Evolutionary conservation across 1,140 invertebrate genomes (phyloP).

Genomic region (Nebria ingens): DNA sequence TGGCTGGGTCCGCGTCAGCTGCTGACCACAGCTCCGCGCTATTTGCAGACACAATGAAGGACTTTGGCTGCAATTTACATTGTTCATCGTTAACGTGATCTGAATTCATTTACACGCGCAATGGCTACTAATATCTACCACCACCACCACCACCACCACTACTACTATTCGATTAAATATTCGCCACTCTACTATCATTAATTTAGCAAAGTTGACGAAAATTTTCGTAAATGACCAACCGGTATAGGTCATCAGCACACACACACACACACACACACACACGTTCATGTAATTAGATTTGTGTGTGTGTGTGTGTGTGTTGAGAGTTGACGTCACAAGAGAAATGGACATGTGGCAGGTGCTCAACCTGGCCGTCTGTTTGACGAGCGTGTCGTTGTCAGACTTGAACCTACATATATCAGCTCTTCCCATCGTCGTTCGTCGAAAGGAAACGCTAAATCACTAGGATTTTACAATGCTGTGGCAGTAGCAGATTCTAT

Average conservation of each 20-base stretch:
- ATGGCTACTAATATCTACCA: no score
- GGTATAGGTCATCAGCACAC: background rate
- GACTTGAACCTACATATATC: no score
- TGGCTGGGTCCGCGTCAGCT: conserved; percentile 1
- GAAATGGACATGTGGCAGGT: background rate
- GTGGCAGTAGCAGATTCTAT: no score
- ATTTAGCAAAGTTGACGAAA: background rate
- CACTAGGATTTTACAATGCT: no score
- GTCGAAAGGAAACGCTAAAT: no score
- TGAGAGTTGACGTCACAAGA: no score
- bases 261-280: no score
- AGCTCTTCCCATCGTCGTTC: no score
- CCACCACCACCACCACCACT: background rate
- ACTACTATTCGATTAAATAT: background rate
- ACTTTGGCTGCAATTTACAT: conserved; percentile 5
- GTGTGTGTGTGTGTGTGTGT: background rate
- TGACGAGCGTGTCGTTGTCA: background rate
- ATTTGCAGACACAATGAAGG: conserved; percentile 14
- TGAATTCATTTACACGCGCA: conserved; percentile 1
- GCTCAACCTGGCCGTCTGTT: background rate
- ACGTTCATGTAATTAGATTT: background rate
- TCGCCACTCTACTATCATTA: conserved; percentile 1
- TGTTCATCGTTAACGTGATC: conserved; percentile 12
- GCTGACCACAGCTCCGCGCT: conserved; percentile 12
- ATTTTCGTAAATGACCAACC: no score